Conservation (phyloP, 2,113 vertebrate species). For the Nipponia nippon region DNA sequence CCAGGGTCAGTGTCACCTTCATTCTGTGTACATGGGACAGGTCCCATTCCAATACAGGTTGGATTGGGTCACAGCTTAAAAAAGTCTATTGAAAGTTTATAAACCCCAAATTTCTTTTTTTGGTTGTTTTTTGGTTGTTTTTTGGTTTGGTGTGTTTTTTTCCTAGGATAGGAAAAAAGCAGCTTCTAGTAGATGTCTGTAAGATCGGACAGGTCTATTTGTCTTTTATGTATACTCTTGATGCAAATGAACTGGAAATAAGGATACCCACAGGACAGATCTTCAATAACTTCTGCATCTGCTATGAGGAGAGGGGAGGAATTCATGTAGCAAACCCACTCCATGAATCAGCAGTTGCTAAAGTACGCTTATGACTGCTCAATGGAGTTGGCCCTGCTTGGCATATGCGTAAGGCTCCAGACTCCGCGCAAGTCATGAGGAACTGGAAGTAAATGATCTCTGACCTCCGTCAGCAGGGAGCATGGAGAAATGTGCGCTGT, state of each 20-base stretch:
- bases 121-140: no score
- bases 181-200: neutral
- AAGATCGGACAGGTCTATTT: neutral
- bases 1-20: neutral
- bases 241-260: neutral
- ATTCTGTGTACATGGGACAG: neutral
- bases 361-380: neutral
- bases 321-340: neutral
- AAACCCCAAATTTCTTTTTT: neutral
- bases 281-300: neutral
- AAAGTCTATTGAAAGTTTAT: neutral
- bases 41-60: neutral
- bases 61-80: neutral
- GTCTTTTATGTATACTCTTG: neutral
- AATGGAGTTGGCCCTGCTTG: neutral
- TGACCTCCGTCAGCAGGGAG: neutral
- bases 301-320: neutral
- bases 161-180: neutral
- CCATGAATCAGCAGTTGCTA: neutral
- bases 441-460: neutral
- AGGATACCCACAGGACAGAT: neutral
- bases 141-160: no score
- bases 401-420: neutral
- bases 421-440: neutral
- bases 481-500: neutral